These are phyloP conservation scores for Tribolium madens DNA, from an alignment of 1,140 invertebrate genomes.

Conservation along the genomic window DNA sequence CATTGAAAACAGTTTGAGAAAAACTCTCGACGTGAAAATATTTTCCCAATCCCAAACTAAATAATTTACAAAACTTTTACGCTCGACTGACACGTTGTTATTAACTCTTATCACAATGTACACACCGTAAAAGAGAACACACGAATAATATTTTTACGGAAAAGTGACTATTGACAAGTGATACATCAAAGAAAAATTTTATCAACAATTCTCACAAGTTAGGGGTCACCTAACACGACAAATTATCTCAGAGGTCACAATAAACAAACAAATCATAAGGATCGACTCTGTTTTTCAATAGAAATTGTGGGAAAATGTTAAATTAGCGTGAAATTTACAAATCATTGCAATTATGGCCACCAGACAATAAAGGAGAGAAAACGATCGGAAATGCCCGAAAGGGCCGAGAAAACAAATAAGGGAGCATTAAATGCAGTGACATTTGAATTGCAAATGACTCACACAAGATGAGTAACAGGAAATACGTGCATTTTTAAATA, in stretches of 20 bases:
- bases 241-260: not conserved
- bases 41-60: not conserved
- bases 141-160: conserved; percentile 15
- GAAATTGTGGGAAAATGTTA: conserved; percentile 15
- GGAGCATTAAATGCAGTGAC: conserved; percentile 2
- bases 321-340: not conserved
- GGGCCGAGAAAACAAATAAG: conserved; percentile 13
- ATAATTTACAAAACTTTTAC: conserved; percentile 30
- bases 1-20: not conserved
- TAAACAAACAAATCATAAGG: conserved; percentile 26
- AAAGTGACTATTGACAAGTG: conserved; percentile 8
- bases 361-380: not conserved
- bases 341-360: not conserved
- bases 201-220: conserved; percentile 15
- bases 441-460: conserved; percentile 33
- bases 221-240: conserved; percentile 12
- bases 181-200: conserved; percentile 1
- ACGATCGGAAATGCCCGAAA: not conserved
- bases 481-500: conserved; percentile 25
- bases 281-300: not conserved
- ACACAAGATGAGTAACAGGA: conserved; percentile 31
- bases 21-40: conserved; percentile 13
- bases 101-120: conserved; percentile 30
- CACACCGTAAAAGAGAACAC: conserved; percentile 8
- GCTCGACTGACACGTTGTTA: not conserved